Base-by-base conservation (phyloP, 2,888 invertebrate species). In the Schrankia costaestrigalis region DNA sequence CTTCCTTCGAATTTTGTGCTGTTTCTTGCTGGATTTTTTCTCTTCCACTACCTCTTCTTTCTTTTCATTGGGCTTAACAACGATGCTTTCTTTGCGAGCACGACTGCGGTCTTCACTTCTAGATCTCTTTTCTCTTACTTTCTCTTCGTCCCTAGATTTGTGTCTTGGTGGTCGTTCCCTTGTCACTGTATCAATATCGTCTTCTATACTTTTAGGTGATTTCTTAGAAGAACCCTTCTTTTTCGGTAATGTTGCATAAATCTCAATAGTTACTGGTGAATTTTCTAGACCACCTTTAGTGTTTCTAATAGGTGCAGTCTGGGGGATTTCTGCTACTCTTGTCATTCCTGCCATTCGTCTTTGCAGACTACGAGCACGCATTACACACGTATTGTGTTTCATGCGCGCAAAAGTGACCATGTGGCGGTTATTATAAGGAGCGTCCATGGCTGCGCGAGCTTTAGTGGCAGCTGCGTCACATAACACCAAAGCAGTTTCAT, bases 331-430 rank as follows among this genome's bases (percentile, higher is more conserved):
- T 2, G 87, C 80, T 34, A 91, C 89, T 18, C 93, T 91, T 46
- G 91, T 92, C 65, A 91, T 91, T 37, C 93, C 93, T 0, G 94
- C 89, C 74, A 95, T 93, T 45, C 95, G 89, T 10, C 95, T 90
- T 61, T 97, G 96, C 11, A 97, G 89, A 63, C 95, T 95, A 32
- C 97, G 90, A 0, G 95, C 94, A 32, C 97, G 90, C 95, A 97
- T 96, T 0, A 97, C 94, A 66, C 97, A 97, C 3, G 96, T 95
- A 61, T 97, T 97, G 76, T 97, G 97, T 71, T 97, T 97, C 95
- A 96, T 97, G 63, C 96, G 90, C 1, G 97, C 97, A 53, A 95
- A 93, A 1, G 95, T 95, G 76, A 96, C 93, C 1, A 96, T 95
- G 57, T 97, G 95, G 0, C 96, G 95, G 75, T 96, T 96, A 69